Percentiles rank a stretch among this genome's conserved stretches.
These are phyloP conservation scores for Microcebus griseorufus DNA, from an alignment of 2,113 vertebrate genomes.

Conservation along the genomic window DNA sequence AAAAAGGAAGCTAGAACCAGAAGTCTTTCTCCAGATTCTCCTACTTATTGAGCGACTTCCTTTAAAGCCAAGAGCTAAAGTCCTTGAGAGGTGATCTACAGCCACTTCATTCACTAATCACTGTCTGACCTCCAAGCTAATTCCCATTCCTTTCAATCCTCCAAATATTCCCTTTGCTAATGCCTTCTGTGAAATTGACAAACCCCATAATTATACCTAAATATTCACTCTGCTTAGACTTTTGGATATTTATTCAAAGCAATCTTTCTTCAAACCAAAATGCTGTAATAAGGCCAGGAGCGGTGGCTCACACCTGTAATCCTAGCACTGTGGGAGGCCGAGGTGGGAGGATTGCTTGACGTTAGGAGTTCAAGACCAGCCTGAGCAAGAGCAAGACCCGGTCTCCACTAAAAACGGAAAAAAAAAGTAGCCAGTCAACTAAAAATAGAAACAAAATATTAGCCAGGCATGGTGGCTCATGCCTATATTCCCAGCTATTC, in stretches of 20 bases:
- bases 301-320: no score
- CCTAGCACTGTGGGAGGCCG: no score
- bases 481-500: no score
- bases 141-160: neutral
- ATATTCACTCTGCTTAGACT: conserved; percentile 36
- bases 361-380: no score
- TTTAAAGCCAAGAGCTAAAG: conserved; percentile 1
- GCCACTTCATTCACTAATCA: conserved; percentile 44
- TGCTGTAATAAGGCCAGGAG: neutral
- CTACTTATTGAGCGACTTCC: neutral
- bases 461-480: no score
- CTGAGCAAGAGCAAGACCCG: no score
- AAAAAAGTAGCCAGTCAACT: no score
- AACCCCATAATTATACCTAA: conserved; percentile 4
- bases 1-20: neutral
- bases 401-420: no score
- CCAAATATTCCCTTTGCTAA: conserved; percentile 12
- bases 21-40: conserved; percentile 33
- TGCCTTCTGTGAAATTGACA: conserved; percentile 49
- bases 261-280: conserved; percentile 43
- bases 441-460: no score
- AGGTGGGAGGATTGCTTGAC: no score
- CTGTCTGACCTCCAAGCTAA: neutral
- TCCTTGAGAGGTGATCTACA: neutral
- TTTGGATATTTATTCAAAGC: conserved; percentile 16